Base-by-base conservation (phyloP, 2,888 invertebrate genomes). In the Pachymerium ferrugineum region DNA sequence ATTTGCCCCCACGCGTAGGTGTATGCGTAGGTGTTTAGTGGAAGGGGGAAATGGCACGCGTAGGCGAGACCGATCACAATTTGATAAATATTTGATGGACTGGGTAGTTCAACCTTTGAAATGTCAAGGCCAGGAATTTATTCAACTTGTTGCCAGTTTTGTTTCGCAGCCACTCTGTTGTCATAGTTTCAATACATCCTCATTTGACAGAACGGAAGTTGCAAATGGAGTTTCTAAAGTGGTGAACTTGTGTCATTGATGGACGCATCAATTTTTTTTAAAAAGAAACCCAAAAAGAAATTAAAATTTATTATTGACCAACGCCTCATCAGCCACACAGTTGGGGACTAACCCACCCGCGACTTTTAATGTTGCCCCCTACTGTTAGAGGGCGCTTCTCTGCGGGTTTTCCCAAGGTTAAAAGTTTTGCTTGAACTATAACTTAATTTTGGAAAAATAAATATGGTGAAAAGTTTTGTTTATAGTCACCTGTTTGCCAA, bases 241-340 rank as follows among this genome's bases (percentile, higher is more conserved):
- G 62, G 62, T 28, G 47, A 19, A 19, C n/a, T 25, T 14, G 1
- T 0, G 22, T 1, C 25, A 10, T 28, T 62, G 28, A 62, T 28
- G 62, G 62, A 62, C n/a, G 10, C 62, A n/a, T 47, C 47, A 62
- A 62, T 25, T 28, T 47, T 47, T 19, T 16, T n/a, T 6, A 47
- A 47, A 10, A 47, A 47, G 47, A 5, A 54, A 54, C 2, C 19
- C 47, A n/a, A n/a, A 47, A n/a, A 10, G 22, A 62, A 62, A 62
- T 62, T 62, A 1, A 28, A 62, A 62, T 62, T 62, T 62, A 62
- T 62, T 62, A 28, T n/a, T 19, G 22, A 54, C 16, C 19, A 22
- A 62, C 62, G 62, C 62, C 62, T 62, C 62, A 62, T 62, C 62
- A 62, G 62, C 25, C 62, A 62, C 62, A n/a, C 62, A 25, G 62